These are phyloP conservation scores for Phataginus tetradactyla DNA, from an alignment of 2,797 vertebrate genomes.

Conservation along the genomic window DNA sequence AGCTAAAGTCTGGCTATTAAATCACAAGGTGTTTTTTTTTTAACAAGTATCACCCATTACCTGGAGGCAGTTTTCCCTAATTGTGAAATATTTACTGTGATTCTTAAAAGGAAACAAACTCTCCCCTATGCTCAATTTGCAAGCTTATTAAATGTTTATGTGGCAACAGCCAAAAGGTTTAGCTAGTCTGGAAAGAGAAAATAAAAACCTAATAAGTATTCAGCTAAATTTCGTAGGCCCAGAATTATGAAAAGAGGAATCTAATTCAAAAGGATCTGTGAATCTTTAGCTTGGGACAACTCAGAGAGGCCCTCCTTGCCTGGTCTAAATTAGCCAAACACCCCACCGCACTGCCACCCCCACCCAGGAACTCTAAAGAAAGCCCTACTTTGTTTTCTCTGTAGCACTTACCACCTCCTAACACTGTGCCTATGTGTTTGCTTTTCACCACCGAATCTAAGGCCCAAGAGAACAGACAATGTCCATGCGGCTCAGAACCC, in stretches of 20 bases:
- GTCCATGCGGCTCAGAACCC: not conserved
- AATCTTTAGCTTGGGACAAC: not conserved
- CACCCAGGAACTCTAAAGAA: not conserved
- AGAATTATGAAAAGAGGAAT: not conserved
- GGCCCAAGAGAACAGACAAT: not conserved
- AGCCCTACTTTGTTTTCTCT: not conserved
- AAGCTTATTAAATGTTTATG: not conserved
- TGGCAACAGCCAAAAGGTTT: not conserved
- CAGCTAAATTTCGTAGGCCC: not conserved
- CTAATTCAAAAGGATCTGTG: not conserved
- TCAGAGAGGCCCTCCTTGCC: not conserved
- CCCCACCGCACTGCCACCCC: not conserved
- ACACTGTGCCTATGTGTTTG: not conserved
- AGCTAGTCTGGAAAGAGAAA: not conserved
- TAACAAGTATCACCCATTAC: not conserved
- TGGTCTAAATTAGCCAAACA: not conserved
- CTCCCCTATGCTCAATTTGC: not conserved
- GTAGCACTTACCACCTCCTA: not conserved
- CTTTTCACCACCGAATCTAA: not conserved
- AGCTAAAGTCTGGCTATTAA: not conserved
- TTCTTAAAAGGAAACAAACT: constrained; percentile 24
- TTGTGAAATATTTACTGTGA: not conserved
- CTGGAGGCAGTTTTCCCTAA: not conserved
- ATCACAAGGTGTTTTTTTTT: not conserved
- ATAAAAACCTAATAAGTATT: not conserved